These are phyloP conservation scores for Pelmatolapia mariae DNA, from an alignment of 2,113 vertebrate species.

Conservation along the genomic window DNA sequence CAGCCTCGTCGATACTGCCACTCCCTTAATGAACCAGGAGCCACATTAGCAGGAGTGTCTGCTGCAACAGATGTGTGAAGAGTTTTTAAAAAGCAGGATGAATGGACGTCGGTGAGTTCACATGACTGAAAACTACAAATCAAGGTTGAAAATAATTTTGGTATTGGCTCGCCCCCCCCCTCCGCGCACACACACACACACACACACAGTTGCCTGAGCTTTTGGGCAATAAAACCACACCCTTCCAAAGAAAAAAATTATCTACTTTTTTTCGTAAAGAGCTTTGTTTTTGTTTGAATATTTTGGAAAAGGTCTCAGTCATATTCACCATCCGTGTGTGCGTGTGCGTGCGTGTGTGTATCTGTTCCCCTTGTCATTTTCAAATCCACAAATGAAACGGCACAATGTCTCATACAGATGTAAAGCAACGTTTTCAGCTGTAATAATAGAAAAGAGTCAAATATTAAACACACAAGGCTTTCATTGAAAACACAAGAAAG, in stretches of 20 bases:
- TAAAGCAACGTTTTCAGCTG: background rate
- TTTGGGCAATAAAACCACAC: slow-evolving; percentile 51
- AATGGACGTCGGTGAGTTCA: slow-evolving; percentile 30
- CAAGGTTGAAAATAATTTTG: slow-evolving; percentile 45
- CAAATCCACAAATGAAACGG: background rate
- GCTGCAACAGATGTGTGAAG: slow-evolving; percentile 68
- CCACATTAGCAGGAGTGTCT: slow-evolving; percentile 42
- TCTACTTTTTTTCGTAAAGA: background rate
- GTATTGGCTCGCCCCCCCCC: background rate
- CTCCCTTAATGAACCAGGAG: slow-evolving; percentile 64
- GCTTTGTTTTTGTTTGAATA: background rate
- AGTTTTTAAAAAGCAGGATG: slow-evolving; percentile 45
- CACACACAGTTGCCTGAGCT: slow-evolving; percentile 17
- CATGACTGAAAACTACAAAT: slow-evolving; percentile 46
- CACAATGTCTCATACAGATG: background rate
- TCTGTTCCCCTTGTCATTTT: background rate
- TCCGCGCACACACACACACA: background rate
- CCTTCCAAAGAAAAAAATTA: slow-evolving; percentile 19
- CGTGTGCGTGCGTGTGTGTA: background rate
- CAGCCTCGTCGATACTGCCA: slow-evolving; percentile 58
- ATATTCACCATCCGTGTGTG: background rate
- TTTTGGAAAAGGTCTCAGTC: background rate
- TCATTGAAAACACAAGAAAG: slow-evolving; percentile 59
- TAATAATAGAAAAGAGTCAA: slow-evolving; percentile 13
- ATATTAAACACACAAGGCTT: slow-evolving; percentile 56